These are phyloP conservation scores for Cataglyphis albicans DNA, from an alignment of 2,888 invertebrate species.

Conservation along the genomic window DNA sequence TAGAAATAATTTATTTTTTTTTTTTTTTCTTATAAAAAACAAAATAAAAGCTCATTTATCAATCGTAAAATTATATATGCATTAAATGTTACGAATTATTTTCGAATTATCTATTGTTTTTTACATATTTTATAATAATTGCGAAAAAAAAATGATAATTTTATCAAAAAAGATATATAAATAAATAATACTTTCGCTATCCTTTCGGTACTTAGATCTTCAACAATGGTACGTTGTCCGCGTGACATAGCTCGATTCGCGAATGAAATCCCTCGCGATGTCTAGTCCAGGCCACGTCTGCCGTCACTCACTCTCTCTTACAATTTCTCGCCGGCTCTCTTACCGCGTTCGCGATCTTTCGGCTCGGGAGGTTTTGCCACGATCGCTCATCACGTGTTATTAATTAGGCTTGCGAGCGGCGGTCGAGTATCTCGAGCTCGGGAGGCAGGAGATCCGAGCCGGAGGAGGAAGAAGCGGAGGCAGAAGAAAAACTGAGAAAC, in stretches of 20 bases:
- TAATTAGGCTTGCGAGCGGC: slow-evolving; percentile 82
- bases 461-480: slow-evolving; percentile 60
- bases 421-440: slow-evolving; percentile 49
- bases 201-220: not conserved
- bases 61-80: not conserved
- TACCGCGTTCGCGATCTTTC: slow-evolving; percentile 59
- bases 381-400: slow-evolving; percentile 85
- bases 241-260: slow-evolving; percentile 23
- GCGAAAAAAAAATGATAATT: slow-evolving; percentile 16
- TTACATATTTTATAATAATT: not conserved
- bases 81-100: not conserved
- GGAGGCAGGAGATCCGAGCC: slow-evolving; percentile 36
- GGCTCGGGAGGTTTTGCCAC: slow-evolving; percentile 78
- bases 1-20: not conserved
- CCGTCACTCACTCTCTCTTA: slow-evolving; percentile 36
- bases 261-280: slow-evolving; percentile 15
- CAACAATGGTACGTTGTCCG: slow-evolving; percentile 29
- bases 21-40: not conserved
- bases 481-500: slow-evolving; percentile 78
- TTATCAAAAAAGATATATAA: not conserved
- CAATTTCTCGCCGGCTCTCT: slow-evolving; percentile 37
- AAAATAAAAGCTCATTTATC: not conserved
- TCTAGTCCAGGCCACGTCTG: slow-evolving; percentile 48
- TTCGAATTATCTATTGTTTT: not conserved
- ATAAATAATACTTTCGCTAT: slow-evolving; percentile 7